A percentile compares a stretch with the other conserved stretches of the same genome.
These are phyloP conservation scores for Podarcis muralis DNA, from an alignment of 2,113 vertebrate species.

Conservation along the genomic window DNA sequence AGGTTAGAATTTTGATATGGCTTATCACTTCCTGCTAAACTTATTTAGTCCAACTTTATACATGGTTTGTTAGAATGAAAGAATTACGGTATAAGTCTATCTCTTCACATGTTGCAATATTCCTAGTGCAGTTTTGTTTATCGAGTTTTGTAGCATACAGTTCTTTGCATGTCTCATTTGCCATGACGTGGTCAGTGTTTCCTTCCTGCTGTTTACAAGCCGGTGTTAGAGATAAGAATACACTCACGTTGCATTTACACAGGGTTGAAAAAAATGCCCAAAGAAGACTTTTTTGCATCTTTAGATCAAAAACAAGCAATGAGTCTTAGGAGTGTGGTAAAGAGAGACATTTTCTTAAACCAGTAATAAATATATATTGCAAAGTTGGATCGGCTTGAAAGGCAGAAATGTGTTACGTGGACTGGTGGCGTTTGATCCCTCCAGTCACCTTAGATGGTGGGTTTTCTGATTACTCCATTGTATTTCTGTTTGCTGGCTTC, in stretches of 20 bases:
- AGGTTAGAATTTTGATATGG: neutral
- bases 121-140: conserved; percentile 61
- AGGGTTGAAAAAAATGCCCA: conserved; percentile 52
- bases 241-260: conserved; percentile 58
- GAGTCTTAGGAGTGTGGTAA: neutral
- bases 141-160: conserved; percentile 71
- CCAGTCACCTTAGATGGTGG: neutral
- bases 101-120: conserved; percentile 52
- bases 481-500: neutral
- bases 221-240: conserved; percentile 80
- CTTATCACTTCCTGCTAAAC: neutral
- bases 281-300: conserved; percentile 9
- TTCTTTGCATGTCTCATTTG: conserved; percentile 82
- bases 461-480: neutral
- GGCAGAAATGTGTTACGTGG: neutral
- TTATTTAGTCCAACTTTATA: rapidly evolving
- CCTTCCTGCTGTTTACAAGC: conserved; percentile 82
- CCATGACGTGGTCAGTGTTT: conserved; percentile 84
- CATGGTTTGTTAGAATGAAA: neutral
- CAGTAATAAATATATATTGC: neutral
- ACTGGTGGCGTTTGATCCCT: neutral
- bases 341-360: neutral
- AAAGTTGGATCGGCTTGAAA: neutral
- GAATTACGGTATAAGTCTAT: conserved; percentile 6
- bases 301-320: neutral